phyloP scores from a whole-genome alignment of 2,113 vertebrate species.

The Halichoerus grypus region DNA sequence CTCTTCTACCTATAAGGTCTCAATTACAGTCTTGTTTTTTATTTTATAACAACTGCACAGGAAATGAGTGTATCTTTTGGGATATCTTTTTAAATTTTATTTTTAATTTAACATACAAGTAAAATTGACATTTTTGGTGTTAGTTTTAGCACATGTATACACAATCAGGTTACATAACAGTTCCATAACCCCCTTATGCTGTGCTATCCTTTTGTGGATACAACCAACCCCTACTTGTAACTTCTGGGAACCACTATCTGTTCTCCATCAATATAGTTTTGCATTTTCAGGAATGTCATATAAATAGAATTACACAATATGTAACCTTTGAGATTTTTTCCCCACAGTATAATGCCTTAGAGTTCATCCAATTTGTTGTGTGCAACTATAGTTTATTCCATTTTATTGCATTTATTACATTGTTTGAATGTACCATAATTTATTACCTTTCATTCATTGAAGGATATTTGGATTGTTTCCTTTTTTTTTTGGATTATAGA shows the following conservation, averaged over 20 bases:
- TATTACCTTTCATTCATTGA: neutral
- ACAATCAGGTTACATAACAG: neutral
- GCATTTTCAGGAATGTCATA: neutral
- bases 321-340: neutral
- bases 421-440: neutral
- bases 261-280: neutral
- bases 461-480: neutral
- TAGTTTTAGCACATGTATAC: neutral
- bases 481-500: neutral
- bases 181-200: no score
- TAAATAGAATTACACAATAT: neutral
- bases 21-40: neutral
- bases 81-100: neutral
- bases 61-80: neutral
- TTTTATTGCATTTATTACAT: neutral
- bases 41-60: neutral
- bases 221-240: neutral
- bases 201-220: neutral
- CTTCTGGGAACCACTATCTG: neutral
- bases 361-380: neutral
- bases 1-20: neutral
- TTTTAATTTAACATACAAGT: neutral
- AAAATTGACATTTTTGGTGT: constrained; percentile 20
- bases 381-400: neutral
- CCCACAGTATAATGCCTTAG: neutral